These are phyloP conservation scores for Balearica regulorum DNA, from an alignment of 2,797 vertebrate genomes.

Conservation along the genomic window DNA sequence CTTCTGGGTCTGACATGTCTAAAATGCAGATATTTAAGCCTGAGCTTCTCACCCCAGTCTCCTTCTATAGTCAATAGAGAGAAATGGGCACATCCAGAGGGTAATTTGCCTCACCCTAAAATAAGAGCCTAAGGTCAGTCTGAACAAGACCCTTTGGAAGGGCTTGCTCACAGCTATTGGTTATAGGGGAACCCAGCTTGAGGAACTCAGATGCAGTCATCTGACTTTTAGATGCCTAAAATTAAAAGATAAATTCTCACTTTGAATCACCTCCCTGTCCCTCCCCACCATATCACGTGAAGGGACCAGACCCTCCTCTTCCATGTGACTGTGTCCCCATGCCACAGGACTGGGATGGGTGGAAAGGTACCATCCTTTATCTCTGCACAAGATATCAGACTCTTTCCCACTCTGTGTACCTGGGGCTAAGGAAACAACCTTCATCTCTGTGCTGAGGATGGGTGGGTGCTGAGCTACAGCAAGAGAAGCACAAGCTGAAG, in stretches of 20 bases:
- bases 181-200: neutral
- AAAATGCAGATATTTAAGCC: neutral
- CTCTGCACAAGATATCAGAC: neutral
- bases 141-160: neutral
- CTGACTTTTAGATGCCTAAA: neutral
- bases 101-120: neutral
- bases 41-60: neutral
- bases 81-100: neutral
- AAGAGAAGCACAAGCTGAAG: neutral
- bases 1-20: neutral
- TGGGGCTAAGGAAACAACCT: neutral
- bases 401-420: no score
- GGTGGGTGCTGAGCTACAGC: neutral
- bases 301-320: neutral
- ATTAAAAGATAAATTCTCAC: neutral
- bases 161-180: neutral
- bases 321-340: neutral
- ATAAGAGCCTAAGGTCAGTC: neutral
- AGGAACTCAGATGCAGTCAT: neutral
- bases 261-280: neutral
- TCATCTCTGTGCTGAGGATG: rapidly evolving
- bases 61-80: neutral
- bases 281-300: rapidly evolving
- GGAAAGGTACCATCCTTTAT: neutral
- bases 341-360: neutral